Evolutionary conservation across 2,888 invertebrate genomes (phyloP).

Genomic region (Tinea semifulvella): DNA sequence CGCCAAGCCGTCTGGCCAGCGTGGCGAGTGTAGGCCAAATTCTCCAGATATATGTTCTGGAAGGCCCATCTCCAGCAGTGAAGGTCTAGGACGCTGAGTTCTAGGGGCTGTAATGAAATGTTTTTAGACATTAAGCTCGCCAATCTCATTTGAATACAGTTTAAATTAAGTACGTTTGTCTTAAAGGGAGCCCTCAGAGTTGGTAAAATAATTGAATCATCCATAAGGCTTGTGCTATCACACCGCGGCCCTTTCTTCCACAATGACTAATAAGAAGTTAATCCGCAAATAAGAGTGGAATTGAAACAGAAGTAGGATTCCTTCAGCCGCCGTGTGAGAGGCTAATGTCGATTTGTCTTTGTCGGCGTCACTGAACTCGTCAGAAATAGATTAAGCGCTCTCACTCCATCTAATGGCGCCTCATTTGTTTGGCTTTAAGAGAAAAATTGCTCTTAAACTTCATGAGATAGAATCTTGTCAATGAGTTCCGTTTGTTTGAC

Average conservation of each 20-base stretch:
- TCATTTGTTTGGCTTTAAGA: conserved; percentile 67
- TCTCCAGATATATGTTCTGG: too few relatives aligned
- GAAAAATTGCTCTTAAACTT: conserved; percentile 64
- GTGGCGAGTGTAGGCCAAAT: too few relatives aligned
- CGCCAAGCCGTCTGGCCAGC: too few relatives aligned
- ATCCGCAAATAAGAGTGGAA: conserved; percentile 67
- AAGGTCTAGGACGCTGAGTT: too few relatives aligned
- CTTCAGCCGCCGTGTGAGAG: conserved; percentile 61
- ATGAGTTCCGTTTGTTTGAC: conserved; percentile 57
- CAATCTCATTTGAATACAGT: conserved; percentile 12
- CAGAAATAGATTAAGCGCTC: conserved; percentile 68
- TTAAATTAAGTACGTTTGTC: conserved; percentile 13
- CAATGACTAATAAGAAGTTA: conserved; percentile 67
- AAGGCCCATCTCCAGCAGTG: too few relatives aligned
- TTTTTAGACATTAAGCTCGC: too few relatives aligned
- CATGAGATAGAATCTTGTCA: conserved; percentile 54
- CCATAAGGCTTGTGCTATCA: conserved; percentile 62
- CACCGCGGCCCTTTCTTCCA: conserved; percentile 43
- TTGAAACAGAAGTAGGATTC: conserved; percentile 65
- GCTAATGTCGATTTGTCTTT: conserved; percentile 66
- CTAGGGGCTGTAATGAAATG: too few relatives aligned
- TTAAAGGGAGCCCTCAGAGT: conserved; percentile 34
- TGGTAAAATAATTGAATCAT: conserved; percentile 61
- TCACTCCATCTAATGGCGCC: conserved; percentile 66
- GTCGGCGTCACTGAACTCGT: conserved; percentile 68